Evolutionary conservation across 1,140 invertebrate species (phyloP).

Genomic region (Drosophila pseudoobscura): DNA sequence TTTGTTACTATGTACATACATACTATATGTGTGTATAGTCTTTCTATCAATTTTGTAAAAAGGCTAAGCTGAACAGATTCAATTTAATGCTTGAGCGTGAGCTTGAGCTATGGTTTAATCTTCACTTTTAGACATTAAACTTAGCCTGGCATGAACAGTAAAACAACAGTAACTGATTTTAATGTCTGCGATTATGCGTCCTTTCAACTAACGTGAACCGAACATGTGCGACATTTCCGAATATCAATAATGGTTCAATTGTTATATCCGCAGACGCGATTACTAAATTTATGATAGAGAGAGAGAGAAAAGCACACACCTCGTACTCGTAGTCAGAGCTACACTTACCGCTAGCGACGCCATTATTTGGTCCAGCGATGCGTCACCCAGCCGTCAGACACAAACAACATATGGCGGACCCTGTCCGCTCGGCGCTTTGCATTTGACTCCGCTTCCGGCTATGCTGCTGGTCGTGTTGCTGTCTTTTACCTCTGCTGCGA

Average conservation of each 20-base stretch:
- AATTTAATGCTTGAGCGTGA: too few species aligned
- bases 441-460: too few species aligned
- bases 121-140: too few species aligned
- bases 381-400: conserved; percentile 27
- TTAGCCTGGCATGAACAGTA: too few species aligned
- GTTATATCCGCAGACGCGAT: not conserved
- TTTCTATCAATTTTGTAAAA: too few species aligned
- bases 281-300: conserved; percentile 12
- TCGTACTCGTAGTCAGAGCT: not conserved
- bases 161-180: too few species aligned
- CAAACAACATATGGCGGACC: conserved; percentile 32
- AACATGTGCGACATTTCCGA: not conserved
- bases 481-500: not conserved
- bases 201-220: too few species aligned
- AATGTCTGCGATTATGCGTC: too few species aligned
- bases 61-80: too few species aligned
- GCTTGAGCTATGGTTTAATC: too few species aligned
- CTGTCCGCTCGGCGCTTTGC: not conserved
- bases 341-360: conserved; percentile 16
- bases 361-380: conserved; percentile 16
- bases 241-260: conserved; percentile 13
- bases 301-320: not conserved
- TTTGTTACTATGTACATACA: too few species aligned
- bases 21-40: too few species aligned
- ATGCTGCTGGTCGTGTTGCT: not conserved